phyloP scores from a whole-genome alignment of 2,113 vertebrate species.

The Petaurus breviceps region DNA sequence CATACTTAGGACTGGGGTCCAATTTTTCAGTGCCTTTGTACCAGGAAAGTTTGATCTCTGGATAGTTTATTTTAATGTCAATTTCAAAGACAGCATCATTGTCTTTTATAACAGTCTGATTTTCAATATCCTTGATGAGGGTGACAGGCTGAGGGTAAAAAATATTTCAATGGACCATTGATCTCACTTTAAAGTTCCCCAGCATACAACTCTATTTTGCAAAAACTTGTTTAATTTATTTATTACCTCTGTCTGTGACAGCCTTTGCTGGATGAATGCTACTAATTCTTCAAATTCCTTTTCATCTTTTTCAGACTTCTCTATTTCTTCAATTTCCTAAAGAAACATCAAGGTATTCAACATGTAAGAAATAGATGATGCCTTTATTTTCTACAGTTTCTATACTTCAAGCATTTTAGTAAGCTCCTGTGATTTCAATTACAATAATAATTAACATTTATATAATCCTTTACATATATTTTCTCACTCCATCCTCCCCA shows the following conservation, averaged over 20 bases:
- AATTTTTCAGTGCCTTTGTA: constrained; percentile 97
- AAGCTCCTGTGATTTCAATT: neutral
- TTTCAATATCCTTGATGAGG: constrained; percentile 92
- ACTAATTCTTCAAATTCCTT: constrained; percentile 92
- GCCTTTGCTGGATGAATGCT: constrained; percentile 96
- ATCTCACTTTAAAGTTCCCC: constrained; percentile 32
- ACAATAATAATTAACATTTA: neutral
- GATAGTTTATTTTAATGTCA: constrained; percentile 96
- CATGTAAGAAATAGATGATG: constrained; percentile 40
- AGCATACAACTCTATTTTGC: neutral
- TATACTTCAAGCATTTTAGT: neutral
- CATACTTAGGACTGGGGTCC: constrained; percentile 90
- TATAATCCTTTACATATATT: neutral
- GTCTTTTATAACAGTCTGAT: constrained; percentile 89
- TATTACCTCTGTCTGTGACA: constrained; percentile 95
- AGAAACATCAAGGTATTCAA: constrained; percentile 60
- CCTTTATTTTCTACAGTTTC: neutral
- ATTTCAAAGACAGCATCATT: constrained; percentile 93
- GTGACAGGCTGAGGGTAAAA: constrained; percentile 90
- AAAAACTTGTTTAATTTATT: constrained; percentile 40
- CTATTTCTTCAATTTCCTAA: constrained; percentile 91
- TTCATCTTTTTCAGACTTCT: constrained; percentile 90
- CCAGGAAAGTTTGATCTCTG: constrained; percentile 96
- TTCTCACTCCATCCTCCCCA: neutral
- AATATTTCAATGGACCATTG: constrained; percentile 67